phyloP scores from a whole-genome alignment of 2,797 vertebrate genomes.

The Anolis apletophallus region DNA sequence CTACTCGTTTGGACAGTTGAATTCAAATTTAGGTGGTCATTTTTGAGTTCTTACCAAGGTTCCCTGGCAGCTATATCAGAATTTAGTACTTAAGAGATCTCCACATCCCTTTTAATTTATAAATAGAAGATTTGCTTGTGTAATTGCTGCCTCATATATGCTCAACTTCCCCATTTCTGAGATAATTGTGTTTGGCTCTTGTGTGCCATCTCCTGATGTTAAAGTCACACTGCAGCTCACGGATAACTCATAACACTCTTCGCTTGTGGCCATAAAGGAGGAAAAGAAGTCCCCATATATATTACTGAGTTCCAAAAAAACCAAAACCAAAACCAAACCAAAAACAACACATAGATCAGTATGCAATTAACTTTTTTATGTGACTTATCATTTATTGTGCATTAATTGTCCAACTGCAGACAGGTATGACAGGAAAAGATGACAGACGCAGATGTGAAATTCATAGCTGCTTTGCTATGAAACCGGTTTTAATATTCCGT shows the following conservation, averaged over 20 bases:
- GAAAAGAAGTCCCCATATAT: background rate
- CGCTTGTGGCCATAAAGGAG: background rate
- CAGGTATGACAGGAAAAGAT: background rate
- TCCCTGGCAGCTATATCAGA: background rate
- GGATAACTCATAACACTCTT: background rate
- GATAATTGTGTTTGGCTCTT: background rate
- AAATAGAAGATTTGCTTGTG: too few species aligned
- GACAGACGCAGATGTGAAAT: background rate
- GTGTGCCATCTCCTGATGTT: constrained; percentile 40
- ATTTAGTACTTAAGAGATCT: background rate
- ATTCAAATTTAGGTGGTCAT: background rate
- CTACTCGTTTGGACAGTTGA: background rate
- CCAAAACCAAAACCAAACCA: too few species aligned
- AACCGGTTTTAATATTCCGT: background rate
- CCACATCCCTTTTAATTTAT: background rate
- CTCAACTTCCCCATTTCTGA: background rate
- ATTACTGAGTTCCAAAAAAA: background rate
- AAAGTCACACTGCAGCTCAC: constrained; percentile 1
- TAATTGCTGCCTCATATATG: background rate
- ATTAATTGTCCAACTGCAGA: background rate
- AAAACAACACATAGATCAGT: background rate
- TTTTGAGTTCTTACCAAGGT: background rate
- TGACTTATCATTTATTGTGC: background rate
- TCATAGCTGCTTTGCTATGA: too few species aligned
- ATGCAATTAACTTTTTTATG: background rate